phyloP scores from a whole-genome alignment of 2,113 vertebrate species.

The Clarias macrocephalus region DNA sequence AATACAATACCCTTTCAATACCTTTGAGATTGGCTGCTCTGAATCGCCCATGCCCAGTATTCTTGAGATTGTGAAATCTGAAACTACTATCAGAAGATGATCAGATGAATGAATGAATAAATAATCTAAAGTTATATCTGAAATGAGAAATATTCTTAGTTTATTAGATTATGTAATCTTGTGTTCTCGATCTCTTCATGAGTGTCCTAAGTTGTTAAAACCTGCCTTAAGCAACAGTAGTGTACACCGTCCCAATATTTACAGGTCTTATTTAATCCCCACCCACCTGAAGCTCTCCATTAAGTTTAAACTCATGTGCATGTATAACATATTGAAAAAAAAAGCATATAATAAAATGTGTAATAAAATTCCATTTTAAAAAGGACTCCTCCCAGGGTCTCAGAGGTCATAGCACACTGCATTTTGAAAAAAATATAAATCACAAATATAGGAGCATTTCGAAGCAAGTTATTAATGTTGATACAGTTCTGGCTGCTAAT shows the following conservation, averaged over 20 bases:
- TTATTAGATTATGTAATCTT: neutral
- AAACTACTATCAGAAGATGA: neutral
- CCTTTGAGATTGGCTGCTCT: neutral
- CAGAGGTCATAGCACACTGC: conserved; percentile 8
- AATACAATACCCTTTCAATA: neutral
- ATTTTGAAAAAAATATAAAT: conserved; percentile 21
- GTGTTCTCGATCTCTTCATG: neutral
- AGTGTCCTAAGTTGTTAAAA: neutral
- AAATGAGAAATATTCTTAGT: neutral
- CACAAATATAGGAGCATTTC: conserved; percentile 34
- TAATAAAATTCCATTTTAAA: neutral
- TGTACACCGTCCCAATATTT: neutral
- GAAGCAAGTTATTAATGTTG: conserved; percentile 32
- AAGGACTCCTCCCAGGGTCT: conserved; percentile 15
- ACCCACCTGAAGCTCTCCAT: neutral
- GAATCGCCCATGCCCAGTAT: neutral
- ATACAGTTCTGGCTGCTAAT: conserved; percentile 26
- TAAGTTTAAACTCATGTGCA: too few species aligned
- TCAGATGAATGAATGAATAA: neutral
- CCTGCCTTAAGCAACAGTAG: neutral
- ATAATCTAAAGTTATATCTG: neutral
- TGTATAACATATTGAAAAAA: too few species aligned
- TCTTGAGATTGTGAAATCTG: neutral
- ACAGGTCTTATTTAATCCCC: neutral
- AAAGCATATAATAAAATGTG: neutral